A percentile compares a stretch with the other conserved stretches of the same genome.
These are phyloP conservation scores for Mamestra configurata DNA, from an alignment of 1,140 invertebrate species.

Conservation along the genomic window DNA sequence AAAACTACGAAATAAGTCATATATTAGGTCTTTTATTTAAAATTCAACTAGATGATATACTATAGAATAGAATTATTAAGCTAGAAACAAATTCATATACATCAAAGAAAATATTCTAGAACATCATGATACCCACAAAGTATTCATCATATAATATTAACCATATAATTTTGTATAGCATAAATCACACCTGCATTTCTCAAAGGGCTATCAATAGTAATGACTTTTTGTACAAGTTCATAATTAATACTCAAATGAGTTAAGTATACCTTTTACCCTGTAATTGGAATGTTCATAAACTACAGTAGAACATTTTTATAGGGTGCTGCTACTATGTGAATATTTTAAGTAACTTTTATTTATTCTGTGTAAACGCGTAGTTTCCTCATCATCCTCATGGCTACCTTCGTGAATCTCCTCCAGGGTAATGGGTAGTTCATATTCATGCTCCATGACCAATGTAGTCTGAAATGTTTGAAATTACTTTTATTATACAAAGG, in stretches of 20 bases:
- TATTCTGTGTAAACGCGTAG: constrained; percentile 61
- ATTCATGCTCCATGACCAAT: constrained; percentile 63
- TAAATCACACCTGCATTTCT: background rate
- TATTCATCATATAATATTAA: background rate
- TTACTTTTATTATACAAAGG: background rate
- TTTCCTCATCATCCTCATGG: constrained; percentile 79
- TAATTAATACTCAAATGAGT: background rate
- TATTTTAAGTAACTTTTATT: constrained; percentile 72
- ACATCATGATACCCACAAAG: background rate
- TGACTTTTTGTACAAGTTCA: no score
- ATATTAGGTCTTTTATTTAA: constrained; percentile 18
- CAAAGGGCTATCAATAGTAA: no score
- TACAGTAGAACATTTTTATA: constrained; percentile 60
- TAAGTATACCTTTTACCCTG: constrained; percentile 42
- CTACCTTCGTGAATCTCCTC: constrained; percentile 80
- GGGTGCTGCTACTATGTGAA: constrained; percentile 75
- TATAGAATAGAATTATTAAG: background rate
- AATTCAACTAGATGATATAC: background rate
- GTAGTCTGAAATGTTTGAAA: constrained; percentile 71
- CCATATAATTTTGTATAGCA: background rate
- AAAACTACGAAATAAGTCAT: constrained; percentile 2
- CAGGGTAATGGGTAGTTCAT: constrained; percentile 72
- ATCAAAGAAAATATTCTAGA: background rate
- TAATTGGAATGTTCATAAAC: constrained; percentile 48
- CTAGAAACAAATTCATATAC: no score